Evolutionary conservation across 2,888 invertebrate genomes (phyloP).

Genomic region (Teleogryllus oceanicus): DNA sequence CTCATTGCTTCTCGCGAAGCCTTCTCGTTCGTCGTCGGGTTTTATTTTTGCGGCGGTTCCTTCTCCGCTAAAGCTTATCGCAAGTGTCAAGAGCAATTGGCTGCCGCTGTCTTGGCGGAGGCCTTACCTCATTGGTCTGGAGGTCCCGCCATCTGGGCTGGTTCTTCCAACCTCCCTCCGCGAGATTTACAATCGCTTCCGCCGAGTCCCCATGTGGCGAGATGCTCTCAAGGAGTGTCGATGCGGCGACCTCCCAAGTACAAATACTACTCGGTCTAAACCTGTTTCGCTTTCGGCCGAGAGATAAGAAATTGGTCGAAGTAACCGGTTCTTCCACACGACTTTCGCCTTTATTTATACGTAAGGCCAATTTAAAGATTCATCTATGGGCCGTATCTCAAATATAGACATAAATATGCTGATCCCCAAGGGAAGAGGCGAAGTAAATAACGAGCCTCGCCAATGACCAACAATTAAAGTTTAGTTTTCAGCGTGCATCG

Average conservation of each 20-base stretch:
- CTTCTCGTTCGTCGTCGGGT: not conserved
- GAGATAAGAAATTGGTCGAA: not conserved
- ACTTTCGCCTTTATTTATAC: constrained; percentile 18
- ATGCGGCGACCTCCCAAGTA: not conserved
- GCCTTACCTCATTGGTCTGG: not conserved
- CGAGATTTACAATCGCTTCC: constrained; percentile 5
- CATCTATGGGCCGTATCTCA: not conserved
- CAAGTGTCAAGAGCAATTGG: not conserved
- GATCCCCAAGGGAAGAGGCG: not conserved
- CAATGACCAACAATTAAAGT: constrained; percentile 18
- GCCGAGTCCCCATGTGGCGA: not conserved
- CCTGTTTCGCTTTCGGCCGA: not conserved
- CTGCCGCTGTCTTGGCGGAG: not conserved
- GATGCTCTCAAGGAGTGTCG: not conserved
- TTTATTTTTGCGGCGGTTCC: not conserved
- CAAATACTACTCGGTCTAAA: not conserved
- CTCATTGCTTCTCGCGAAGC: not conserved
- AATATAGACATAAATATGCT: constrained; percentile 18
- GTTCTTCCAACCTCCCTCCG: not conserved
- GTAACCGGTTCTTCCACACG: not conserved
- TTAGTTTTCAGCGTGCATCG: not conserved
- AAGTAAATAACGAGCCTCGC: not conserved
- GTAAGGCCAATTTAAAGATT: constrained; percentile 6
- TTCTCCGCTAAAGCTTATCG: not conserved
- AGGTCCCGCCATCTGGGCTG: no score